Evolutionary conservation across 2,113 vertebrate species (phyloP).

Genomic region (Hydropotes inermis): DNA sequence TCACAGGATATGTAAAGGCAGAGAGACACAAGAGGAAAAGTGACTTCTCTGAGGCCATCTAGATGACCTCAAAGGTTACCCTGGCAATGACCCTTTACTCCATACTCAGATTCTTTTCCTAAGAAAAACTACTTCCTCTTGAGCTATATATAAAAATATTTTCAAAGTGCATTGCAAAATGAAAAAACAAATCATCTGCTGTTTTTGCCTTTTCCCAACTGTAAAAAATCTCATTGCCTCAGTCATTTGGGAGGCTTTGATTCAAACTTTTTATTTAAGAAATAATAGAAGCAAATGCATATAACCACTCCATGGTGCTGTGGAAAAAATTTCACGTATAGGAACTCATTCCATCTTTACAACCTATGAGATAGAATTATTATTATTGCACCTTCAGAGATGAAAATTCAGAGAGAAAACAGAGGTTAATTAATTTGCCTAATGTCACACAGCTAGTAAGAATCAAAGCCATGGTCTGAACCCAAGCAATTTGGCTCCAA

Average conservation of each 20-base stretch:
- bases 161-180: background rate
- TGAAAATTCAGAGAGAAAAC: background rate
- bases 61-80: too few species aligned
- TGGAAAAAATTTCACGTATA: accelerated
- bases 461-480: background rate
- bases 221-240: background rate
- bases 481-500: background rate
- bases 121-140: background rate
- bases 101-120: background rate
- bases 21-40: background rate
- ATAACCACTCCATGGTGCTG: accelerated
- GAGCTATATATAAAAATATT: background rate
- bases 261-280: background rate
- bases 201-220: background rate
- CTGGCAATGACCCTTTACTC: background rate
- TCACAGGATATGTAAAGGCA: background rate
- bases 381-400: too few species aligned
- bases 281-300: too few species aligned
- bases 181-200: background rate
- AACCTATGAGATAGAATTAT: background rate
- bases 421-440: background rate
- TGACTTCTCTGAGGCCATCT: background rate
- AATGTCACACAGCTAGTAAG: background rate
- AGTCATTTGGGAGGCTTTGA: background rate
- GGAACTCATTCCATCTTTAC: background rate